Percentiles rank a stretch among this genome's conserved stretches.
phyloP scores from a whole-genome alignment of 1,140 invertebrate species.

The Drosophila melanica region DNA sequence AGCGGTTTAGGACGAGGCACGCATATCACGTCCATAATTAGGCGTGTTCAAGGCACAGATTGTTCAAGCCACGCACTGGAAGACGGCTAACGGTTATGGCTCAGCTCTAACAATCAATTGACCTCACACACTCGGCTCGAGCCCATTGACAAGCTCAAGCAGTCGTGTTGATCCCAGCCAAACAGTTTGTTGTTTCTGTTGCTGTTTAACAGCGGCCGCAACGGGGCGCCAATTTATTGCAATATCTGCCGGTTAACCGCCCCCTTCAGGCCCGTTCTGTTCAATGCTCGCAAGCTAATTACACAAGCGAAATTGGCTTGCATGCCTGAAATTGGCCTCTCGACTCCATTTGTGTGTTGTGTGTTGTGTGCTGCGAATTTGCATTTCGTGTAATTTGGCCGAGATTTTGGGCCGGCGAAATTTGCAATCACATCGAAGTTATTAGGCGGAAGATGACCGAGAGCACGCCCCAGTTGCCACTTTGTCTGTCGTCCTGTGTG shows the following conservation, averaged over 20 bases:
- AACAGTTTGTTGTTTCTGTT: not conserved
- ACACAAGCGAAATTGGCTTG: slow-evolving; percentile 28
- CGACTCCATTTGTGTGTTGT: not conserved
- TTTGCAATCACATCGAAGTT: slow-evolving; percentile 7
- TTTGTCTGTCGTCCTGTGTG: not conserved
- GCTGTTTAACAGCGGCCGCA: slow-evolving; percentile 23
- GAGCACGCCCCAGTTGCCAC: not conserved
- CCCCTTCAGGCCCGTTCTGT: not conserved
- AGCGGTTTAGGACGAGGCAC: not conserved
- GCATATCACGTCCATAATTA: slow-evolving; percentile 12
- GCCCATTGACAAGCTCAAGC: not conserved
- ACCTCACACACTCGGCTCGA: not conserved
- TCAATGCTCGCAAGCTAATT: slow-evolving; percentile 42
- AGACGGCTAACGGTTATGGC: slow-evolving; percentile 20
- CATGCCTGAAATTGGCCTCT: slow-evolving; percentile 21
- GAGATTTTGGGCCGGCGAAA: slow-evolving; percentile 24
- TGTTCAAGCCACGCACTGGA: not conserved
- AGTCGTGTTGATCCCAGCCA: not conserved
- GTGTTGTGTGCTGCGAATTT: slow-evolving; percentile 5
- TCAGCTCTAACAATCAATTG: slow-evolving; percentile 36
- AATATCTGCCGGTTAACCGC: slow-evolving; percentile 18
- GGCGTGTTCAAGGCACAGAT: not conserved
- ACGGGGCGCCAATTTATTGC: slow-evolving; percentile 39
- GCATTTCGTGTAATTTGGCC: slow-evolving; percentile 35
- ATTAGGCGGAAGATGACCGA: not conserved